These are phyloP conservation scores for Paraescarpia echinospica DNA, from an alignment of 1,140 invertebrate species.

Conservation along the genomic window DNA sequence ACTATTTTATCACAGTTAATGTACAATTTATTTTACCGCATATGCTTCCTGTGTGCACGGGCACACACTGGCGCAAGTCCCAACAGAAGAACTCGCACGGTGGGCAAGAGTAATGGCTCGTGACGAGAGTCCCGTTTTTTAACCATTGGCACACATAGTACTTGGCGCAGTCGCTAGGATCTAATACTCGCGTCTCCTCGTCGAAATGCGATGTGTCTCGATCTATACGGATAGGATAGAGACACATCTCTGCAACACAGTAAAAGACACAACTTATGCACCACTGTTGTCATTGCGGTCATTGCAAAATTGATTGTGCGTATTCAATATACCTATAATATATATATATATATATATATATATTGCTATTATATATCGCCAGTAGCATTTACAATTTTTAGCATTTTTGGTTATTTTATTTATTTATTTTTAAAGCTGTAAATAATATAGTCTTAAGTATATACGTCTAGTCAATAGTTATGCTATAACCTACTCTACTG, in stretches of 20 bases:
- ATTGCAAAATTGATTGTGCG: neutral
- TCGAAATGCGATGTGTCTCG: neutral
- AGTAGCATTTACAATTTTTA: no score
- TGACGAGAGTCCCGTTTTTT: neutral
- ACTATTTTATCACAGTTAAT: no score
- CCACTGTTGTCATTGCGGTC: neutral
- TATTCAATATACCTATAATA: neutral
- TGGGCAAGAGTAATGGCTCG: neutral
- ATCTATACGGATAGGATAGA: neutral
- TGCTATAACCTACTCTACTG: no score
- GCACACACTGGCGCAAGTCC: neutral
- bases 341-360: neutral
- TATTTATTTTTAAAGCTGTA: no score
- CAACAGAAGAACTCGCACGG: neutral
- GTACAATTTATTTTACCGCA: neutral
- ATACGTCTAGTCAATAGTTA: no score
- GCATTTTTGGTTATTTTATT: no score
- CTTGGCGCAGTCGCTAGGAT: neutral
- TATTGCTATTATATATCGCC: no score
- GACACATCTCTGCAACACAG: neutral
- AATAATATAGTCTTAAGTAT: no score
- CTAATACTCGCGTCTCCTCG: neutral
- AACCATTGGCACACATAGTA: neutral
- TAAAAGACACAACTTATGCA: neutral
- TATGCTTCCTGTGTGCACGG: neutral